A percentile compares a stretch with the other conserved stretches of the same genome.
Evolutionary conservation across 2,888 invertebrate genomes (phyloP).

Genomic region (Ecliptopera silaceata): DNA sequence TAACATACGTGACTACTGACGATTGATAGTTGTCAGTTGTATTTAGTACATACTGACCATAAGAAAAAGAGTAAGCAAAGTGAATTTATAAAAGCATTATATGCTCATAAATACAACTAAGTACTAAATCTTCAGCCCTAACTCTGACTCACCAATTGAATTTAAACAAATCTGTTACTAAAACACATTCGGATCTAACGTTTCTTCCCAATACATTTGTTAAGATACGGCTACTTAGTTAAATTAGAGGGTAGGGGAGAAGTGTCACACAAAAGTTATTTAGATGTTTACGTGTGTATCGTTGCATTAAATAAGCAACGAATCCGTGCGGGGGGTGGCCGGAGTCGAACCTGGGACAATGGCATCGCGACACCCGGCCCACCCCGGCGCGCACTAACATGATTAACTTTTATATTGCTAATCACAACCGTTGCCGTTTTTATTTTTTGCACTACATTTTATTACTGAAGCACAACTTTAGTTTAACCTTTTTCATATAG

Average conservation of each 20-base stretch:
- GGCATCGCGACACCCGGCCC: conserved; percentile 67
- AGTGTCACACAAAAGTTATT: conserved; percentile 81
- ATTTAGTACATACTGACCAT: no score
- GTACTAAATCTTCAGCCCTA: not conserved
- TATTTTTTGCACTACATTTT: conserved; percentile 44
- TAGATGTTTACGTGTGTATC: conserved; percentile 83
- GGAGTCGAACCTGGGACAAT: conserved; percentile 71
- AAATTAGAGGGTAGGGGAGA: conserved; percentile 80
- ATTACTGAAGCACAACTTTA: conserved; percentile 12
- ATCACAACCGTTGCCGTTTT: conserved; percentile 55
- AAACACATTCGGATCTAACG: conserved; percentile 68
- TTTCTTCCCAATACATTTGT: conserved; percentile 72
- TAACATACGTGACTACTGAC: no score
- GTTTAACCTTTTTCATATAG: no score
- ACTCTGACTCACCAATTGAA: conserved; percentile 28
- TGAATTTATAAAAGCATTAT: not conserved
- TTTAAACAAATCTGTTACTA: conserved; percentile 56
- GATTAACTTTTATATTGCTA: conserved; percentile 75
- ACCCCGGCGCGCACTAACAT: conserved; percentile 54
- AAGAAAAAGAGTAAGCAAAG: no score
- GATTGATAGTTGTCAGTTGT: no score
- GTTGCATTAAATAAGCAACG: conserved; percentile 82
- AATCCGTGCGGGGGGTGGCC: conserved; percentile 71
- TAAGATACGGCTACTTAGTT: conserved; percentile 80
- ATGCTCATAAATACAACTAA: not conserved